Evolutionary conservation across 2,113 vertebrate genomes (phyloP).

Genomic region (Ctenomys sociabilis): DNA sequence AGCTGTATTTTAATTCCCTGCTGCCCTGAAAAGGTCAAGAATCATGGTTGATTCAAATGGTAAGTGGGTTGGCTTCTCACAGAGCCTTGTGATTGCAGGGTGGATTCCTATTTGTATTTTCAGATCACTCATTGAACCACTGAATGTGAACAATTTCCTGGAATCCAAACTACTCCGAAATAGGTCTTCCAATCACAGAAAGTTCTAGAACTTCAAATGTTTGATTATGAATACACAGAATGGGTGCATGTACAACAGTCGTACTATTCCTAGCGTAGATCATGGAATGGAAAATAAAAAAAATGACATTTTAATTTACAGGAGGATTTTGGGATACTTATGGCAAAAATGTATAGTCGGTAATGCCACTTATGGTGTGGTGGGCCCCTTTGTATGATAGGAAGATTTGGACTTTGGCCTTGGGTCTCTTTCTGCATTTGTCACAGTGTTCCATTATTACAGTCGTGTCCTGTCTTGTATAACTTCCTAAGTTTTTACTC

Average conservation of each 20-base stretch:
- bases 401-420: constrained; percentile 73
- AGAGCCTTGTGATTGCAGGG: not conserved
- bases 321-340: constrained; percentile 42
- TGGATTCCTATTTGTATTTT: constrained; percentile 44
- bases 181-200: constrained; percentile 40
- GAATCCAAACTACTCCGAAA: not conserved
- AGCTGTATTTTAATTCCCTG: not conserved
- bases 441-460: constrained; percentile 77
- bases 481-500: constrained; percentile 80
- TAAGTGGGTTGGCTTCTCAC: not conserved
- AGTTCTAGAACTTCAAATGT: constrained; percentile 69
- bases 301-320: not conserved
- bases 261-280: constrained; percentile 60
- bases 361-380: not conserved
- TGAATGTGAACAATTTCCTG: not conserved
- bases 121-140: constrained; percentile 35
- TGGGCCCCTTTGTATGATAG: not conserved
- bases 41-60: not conserved
- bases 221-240: not conserved
- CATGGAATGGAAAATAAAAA: constrained; percentile 58
- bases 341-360: constrained; percentile 60
- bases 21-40: not conserved
- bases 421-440: constrained; percentile 61
- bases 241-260: not conserved
- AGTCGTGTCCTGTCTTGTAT: constrained; percentile 77